A percentile compares a stretch with the other conserved stretches of the same genome.
These are phyloP conservation scores for Empis livida DNA, from an alignment of 2,888 invertebrate species.

Conservation along the genomic window DNA sequence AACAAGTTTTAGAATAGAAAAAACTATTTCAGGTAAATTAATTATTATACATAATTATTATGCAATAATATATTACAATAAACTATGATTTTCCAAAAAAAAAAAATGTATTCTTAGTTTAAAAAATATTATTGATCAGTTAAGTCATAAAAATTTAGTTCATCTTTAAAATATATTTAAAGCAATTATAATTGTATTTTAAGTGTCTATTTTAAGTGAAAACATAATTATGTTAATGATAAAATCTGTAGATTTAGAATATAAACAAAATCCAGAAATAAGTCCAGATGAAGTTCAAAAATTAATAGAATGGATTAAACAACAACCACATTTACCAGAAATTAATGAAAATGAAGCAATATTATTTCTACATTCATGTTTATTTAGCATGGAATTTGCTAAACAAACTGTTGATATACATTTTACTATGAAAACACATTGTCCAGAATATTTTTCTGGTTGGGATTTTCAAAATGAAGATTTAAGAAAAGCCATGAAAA, in stretches of 20 bases:
- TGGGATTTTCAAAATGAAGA: constrained; percentile 41
- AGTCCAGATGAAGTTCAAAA: constrained; percentile 47
- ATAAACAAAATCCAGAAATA: constrained; percentile 46
- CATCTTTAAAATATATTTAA: too few relatives aligned
- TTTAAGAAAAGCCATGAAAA: constrained; percentile 26
- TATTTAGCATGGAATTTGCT: constrained; percentile 51
- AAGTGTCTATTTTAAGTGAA: too few relatives aligned
- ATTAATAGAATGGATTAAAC: constrained; percentile 47
- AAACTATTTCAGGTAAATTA: too few relatives aligned
- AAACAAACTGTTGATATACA: constrained; percentile 54
- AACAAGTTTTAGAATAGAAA: too few relatives aligned
- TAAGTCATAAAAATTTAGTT: too few relatives aligned
- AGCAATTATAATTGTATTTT: too few relatives aligned
- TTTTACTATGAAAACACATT: constrained; percentile 51
- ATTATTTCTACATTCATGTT: constrained; percentile 55
- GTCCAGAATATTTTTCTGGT: constrained; percentile 49
- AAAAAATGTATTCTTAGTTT: too few relatives aligned
- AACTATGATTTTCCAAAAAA: too few relatives aligned
- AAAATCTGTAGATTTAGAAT: constrained; percentile 22
- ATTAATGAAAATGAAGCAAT: constrained; percentile 47
- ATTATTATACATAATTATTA: too few relatives aligned
- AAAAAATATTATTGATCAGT: too few relatives aligned
- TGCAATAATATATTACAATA: too few relatives aligned
- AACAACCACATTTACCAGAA: constrained; percentile 54
- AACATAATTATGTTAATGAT: too few relatives aligned